Conservation (phyloP, 1,140 invertebrate species). For the Hycleus cichorii region DNA sequence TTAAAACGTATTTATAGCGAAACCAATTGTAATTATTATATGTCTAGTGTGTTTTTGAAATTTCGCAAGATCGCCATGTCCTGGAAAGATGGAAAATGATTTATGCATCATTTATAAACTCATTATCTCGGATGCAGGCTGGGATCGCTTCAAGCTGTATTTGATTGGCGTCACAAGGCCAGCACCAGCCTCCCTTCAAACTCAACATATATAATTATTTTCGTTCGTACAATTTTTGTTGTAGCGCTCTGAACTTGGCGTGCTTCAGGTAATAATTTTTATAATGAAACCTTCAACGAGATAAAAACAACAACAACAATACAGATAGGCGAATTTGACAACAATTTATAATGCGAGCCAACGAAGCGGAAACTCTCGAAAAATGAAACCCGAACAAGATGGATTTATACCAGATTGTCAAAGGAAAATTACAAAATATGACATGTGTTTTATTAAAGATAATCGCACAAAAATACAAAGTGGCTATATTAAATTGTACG, state of each 20-base stretch:
- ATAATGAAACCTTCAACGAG: slow-evolving; percentile 20
- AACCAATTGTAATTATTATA: slow-evolving; percentile 27
- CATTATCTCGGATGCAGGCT: slow-evolving; percentile 37
- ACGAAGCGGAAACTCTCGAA: background rate
- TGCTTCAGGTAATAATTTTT: slow-evolving; percentile 29
- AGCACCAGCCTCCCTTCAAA: slow-evolving; percentile 23
- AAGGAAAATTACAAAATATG: too few relatives aligned
- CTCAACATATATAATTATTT: slow-evolving; percentile 29
- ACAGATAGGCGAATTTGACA: slow-evolving; percentile 4
- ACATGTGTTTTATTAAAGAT: too few relatives aligned
- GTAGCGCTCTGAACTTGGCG: slow-evolving; percentile 1
- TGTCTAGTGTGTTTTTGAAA: slow-evolving; percentile 19
- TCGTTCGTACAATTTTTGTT: slow-evolving; percentile 17
- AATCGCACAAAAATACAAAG: too few relatives aligned
- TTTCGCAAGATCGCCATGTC: slow-evolving; percentile 24
- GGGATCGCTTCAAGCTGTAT: slow-evolving; percentile 30
- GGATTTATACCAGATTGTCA: too few relatives aligned
- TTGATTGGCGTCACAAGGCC: slow-evolving; percentile 36
- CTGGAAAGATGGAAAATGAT: slow-evolving; percentile 34
- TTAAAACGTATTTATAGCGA: slow-evolving; percentile 11
- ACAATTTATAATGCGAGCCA: background rate
- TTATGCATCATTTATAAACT: slow-evolving; percentile 45
- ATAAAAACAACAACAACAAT: too few relatives aligned
- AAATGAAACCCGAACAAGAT: too few relatives aligned
- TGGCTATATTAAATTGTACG: too few relatives aligned